Evolutionary conservation across 2,888 invertebrate genomes (phyloP).

Genomic region (Synergus gifuensis): DNA sequence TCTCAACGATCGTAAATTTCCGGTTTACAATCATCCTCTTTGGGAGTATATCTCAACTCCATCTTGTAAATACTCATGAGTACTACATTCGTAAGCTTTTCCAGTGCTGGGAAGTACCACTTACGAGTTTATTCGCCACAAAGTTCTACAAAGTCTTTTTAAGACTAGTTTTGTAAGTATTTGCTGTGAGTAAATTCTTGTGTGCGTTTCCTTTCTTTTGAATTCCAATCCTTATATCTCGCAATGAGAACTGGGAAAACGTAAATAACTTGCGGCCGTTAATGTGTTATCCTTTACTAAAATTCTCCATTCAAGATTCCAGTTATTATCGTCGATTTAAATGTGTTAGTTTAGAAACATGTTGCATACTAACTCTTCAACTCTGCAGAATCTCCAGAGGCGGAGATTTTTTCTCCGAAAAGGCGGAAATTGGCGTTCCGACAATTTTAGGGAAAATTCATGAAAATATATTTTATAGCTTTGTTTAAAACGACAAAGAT

Average conservation of each 20-base stretch:
- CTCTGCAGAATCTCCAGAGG: too few species aligned
- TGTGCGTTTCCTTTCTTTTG: background rate
- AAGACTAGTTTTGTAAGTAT: background rate
- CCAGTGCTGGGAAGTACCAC: background rate
- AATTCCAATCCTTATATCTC: background rate
- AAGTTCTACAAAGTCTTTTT: background rate
- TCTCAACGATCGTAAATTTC: constrained; percentile 62
- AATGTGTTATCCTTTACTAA: background rate
- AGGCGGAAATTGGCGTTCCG: too few species aligned
- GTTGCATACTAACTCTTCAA: too few species aligned
- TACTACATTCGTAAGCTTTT: constrained; percentile 20
- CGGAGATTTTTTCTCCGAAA: too few species aligned
- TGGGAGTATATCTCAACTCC: constrained; percentile 23
- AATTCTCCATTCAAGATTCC: background rate
- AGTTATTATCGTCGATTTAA: background rate
- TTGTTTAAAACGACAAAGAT: too few species aligned
- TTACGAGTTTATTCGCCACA: background rate
- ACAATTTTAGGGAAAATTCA: too few species aligned
- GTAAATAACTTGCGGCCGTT: background rate
- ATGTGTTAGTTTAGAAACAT: too few species aligned
- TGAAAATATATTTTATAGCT: too few species aligned
- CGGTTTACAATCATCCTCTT: constrained; percentile 63
- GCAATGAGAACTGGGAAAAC: background rate
- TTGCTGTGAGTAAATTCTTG: background rate
- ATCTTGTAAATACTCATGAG: constrained; percentile 33